phyloP scores from a whole-genome alignment of 2,888 invertebrate species.

The Drosophila limbata region DNA sequence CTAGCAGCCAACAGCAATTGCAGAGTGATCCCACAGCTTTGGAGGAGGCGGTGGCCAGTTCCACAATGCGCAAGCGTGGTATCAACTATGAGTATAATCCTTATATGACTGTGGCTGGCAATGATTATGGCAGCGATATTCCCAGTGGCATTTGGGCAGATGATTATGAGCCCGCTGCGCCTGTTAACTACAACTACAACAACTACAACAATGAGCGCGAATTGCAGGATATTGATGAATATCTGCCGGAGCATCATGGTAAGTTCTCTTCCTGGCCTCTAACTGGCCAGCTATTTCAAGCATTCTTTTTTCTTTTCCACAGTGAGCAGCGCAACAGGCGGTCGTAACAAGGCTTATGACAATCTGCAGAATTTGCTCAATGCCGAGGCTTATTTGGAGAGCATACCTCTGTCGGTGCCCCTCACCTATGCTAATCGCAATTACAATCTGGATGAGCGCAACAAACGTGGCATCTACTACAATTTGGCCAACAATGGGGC shows the following conservation, averaged over 20 bases:
- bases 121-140: constrained; percentile 66
- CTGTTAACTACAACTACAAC: constrained; percentile 55
- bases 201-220: constrained; percentile 73
- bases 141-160: constrained; percentile 83
- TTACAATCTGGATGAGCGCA: constrained; percentile 82
- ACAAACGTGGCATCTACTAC: constrained; percentile 82
- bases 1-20: constrained; percentile 70
- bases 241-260: constrained; percentile 79
- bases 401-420: constrained; percentile 83
- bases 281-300: not conserved
- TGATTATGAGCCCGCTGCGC: constrained; percentile 82
- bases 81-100: constrained; percentile 79
- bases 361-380: constrained; percentile 84
- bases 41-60: constrained; percentile 67
- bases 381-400: constrained; percentile 83
- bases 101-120: constrained; percentile 44
- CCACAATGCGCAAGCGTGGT: constrained; percentile 83
- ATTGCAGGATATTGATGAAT: constrained; percentile 83
- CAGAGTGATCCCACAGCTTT: constrained; percentile 63
- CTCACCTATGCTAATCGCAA: constrained; percentile 82
- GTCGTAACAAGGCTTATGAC: constrained; percentile 84
- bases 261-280: constrained; percentile 4
- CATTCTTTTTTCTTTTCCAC: not conserved
- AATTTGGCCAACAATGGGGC: constrained; percentile 49
- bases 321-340: constrained; percentile 49